phyloP scores from a whole-genome alignment of 2,888 invertebrate species.

The Holacanthella duospinosa region DNA sequence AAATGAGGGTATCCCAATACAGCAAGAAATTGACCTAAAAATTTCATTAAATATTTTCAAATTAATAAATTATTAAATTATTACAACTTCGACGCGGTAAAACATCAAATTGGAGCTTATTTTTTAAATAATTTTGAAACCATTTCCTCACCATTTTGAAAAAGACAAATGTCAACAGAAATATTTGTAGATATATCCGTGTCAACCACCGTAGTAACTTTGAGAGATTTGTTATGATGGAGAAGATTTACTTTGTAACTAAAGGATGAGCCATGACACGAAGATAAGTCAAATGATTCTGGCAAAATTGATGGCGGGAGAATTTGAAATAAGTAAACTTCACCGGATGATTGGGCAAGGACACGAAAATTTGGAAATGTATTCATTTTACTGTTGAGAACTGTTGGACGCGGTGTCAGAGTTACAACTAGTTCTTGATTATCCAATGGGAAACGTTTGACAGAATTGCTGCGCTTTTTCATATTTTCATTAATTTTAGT shows the following conservation, averaged over 20 bases:
- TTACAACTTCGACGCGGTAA: neutral
- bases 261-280: neutral
- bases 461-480: too few species aligned
- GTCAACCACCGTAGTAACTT: constrained; percentile 14
- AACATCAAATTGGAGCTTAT: constrained; percentile 3
- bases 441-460: too few species aligned
- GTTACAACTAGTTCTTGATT: neutral
- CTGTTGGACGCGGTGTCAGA: too few species aligned
- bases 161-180: constrained; percentile 25
- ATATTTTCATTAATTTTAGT: too few species aligned
- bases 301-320: constrained; percentile 7
- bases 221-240: constrained; percentile 30
- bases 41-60: too few species aligned
- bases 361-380: constrained; percentile 11
- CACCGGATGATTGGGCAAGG: constrained; percentile 29
- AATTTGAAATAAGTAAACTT: constrained; percentile 22
- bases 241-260: constrained; percentile 27
- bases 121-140: neutral
- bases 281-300: too few species aligned
- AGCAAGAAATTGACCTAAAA: constrained; percentile 62
- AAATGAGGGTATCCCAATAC: constrained; percentile 75
- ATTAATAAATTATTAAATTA: too few species aligned
- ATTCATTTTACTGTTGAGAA: neutral
- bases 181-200: constrained; percentile 3
- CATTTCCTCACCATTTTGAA: constrained; percentile 24